Evolutionary conservation across 2,797 vertebrate species (phyloP), one percentile per base, ranked within the genome.

Genomic region (Intellagama lesueurii): DNA sequence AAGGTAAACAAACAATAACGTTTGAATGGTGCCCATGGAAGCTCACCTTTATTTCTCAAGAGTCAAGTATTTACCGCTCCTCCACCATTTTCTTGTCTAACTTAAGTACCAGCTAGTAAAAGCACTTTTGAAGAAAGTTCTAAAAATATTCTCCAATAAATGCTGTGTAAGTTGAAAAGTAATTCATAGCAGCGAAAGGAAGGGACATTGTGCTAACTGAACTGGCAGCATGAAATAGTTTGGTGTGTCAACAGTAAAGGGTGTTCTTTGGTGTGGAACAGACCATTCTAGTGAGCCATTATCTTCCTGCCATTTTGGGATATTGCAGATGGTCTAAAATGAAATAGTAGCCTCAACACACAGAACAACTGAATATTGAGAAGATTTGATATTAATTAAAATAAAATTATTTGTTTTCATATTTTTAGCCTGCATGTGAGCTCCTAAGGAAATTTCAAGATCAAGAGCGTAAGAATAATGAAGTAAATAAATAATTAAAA

Each of bases 81-180:
- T 90, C 32, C 2, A 72, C 26, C 70, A 5, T 85, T 85, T 44
- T 90, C 91, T 17, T 92, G 30, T 88, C 93, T 49, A 69, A 80
- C 73, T 44, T 90, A 90, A 28, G 52, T 86, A 44, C 88, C 72
- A 92, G 88, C 24, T 89, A 83, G 49, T 89, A 80, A 94, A 93
- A 90, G 83, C 40, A 49, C 93, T 93, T 90, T 87, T 92, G 80
- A 87, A 88, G 76, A 83, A 93, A 94, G 32, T 92, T 91, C 90
- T 95, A 90, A 93, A 95, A 95, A 91, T 94, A 91, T 73, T 89
- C 11, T 40, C 0, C 35, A 77, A 3, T 70, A 82, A 93, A 69
- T 87, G 85, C 35, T 68, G 93, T 93, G 64, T 77, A 94, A 91
- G 28, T 88, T 52, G 79, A 92, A 93, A 83, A 77, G 49, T 80